Evolutionary conservation across 2,797 vertebrate genomes (phyloP).

Genomic region (Acrossocheilus wenchowensis): DNA sequence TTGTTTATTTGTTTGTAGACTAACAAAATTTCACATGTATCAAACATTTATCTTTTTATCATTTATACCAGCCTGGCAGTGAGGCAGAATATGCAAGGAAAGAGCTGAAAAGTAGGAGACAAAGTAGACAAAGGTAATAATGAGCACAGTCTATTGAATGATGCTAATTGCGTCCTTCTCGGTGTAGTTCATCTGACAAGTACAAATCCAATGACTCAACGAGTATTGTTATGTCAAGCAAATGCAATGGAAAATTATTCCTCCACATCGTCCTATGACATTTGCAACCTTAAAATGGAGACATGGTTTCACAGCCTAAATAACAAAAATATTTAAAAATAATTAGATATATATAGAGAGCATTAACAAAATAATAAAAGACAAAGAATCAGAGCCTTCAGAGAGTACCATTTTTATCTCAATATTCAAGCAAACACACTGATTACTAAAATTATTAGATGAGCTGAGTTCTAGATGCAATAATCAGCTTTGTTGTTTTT

Average conservation of each 20-base stretch:
- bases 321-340: neutral
- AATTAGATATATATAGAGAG: neutral
- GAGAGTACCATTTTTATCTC: neutral
- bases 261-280: neutral
- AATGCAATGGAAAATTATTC: neutral
- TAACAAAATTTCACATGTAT: neutral
- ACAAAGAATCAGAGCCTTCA: neutral
- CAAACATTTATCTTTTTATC: neutral
- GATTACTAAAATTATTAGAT: neutral
- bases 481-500: constrained; percentile 62
- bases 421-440: neutral
- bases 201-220: neutral
- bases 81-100: too few species aligned
- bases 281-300: neutral
- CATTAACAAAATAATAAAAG: neutral
- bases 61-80: too few species aligned
- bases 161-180: neutral
- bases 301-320: neutral
- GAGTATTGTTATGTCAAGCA: neutral
- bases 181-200: neutral
- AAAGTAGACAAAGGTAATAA: neutral
- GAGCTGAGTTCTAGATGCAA: constrained; percentile 52
- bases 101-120: neutral
- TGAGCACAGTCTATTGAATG: neutral
- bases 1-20: neutral